These are phyloP conservation scores for Temnothorax curvispinosus DNA, from an alignment of 1,140 invertebrate genomes.

Conservation along the genomic window DNA sequence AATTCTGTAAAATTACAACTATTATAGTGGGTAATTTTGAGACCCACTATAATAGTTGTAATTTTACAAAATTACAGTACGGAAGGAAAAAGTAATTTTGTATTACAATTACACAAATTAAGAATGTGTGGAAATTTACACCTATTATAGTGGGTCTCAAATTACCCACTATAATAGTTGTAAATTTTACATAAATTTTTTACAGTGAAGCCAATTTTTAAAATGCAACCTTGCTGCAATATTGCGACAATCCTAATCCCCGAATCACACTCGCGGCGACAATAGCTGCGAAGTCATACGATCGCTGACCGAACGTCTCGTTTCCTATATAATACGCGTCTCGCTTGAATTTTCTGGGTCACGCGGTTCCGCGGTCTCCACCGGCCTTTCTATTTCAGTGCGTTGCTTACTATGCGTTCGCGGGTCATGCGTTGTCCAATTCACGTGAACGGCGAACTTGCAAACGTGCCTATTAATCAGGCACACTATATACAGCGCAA, in stretches of 20 bases:
- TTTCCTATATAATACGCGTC: conserved; percentile 45
- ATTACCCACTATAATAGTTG: too few species aligned
- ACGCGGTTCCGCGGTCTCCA: conserved; percentile 58
- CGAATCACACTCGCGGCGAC: conserved; percentile 11
- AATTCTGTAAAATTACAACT: too few species aligned
- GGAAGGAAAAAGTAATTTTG: too few species aligned
- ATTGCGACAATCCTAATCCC: conserved; percentile 18
- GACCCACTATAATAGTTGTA: too few species aligned
- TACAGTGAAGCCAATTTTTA: neutral
- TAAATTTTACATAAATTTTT: too few species aligned
- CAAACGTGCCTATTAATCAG: neutral
- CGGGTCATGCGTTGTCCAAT: conserved; percentile 33
- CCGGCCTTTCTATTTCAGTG: conserved; percentile 71
- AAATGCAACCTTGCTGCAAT: conserved; percentile 9
- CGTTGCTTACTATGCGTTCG: conserved; percentile 18
- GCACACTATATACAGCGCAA: neutral
- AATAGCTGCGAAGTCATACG: conserved; percentile 65
- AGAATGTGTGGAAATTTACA: too few species aligned
- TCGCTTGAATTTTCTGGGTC: conserved; percentile 71
- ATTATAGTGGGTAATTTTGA: too few species aligned
- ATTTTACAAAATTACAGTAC: too few species aligned
- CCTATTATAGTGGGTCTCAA: too few species aligned
- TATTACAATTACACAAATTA: too few species aligned
- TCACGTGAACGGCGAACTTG: neutral
- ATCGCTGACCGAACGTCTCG: conserved; percentile 59